These are phyloP conservation scores for Parambassis ranga DNA, from an alignment of 2,797 vertebrate species.

Conservation along the genomic window DNA sequence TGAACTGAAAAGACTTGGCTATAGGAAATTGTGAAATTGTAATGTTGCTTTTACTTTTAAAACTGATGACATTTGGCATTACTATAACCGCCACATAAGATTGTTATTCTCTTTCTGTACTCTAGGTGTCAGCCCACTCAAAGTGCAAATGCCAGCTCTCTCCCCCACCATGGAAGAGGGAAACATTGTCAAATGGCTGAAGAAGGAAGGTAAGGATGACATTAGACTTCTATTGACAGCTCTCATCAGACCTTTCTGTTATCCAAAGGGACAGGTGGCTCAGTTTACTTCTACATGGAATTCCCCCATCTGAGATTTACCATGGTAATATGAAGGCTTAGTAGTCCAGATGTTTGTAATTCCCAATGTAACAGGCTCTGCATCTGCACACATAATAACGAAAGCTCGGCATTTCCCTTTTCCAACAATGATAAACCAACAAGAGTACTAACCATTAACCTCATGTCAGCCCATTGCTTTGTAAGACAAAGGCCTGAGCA, in stretches of 20 bases:
- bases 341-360: not conserved
- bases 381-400: not conserved
- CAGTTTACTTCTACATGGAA: not conserved
- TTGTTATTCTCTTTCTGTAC: constrained; percentile 51
- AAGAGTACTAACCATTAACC: constrained; percentile 17
- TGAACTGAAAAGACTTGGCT: not conserved
- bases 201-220: constrained; percentile 90
- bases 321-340: not conserved
- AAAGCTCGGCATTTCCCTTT: not conserved
- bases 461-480: constrained; percentile 34
- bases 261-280: not conserved
- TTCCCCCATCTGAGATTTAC: not conserved
- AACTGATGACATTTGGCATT: not conserved
- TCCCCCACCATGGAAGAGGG: constrained; percentile 99
- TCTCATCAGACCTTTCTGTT: not conserved
- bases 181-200: constrained; percentile 96
- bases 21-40: too few species aligned
- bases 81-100: too few species aligned
- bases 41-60: not conserved
- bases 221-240: not conserved
- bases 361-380: not conserved
- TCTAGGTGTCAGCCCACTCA: constrained; percentile 85
- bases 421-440: not conserved
- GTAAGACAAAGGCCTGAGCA: constrained; percentile 8
- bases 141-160: constrained; percentile 94